Base-by-base conservation (phyloP, 2,888 invertebrate species). In the Chymomyza amoena region DNA sequence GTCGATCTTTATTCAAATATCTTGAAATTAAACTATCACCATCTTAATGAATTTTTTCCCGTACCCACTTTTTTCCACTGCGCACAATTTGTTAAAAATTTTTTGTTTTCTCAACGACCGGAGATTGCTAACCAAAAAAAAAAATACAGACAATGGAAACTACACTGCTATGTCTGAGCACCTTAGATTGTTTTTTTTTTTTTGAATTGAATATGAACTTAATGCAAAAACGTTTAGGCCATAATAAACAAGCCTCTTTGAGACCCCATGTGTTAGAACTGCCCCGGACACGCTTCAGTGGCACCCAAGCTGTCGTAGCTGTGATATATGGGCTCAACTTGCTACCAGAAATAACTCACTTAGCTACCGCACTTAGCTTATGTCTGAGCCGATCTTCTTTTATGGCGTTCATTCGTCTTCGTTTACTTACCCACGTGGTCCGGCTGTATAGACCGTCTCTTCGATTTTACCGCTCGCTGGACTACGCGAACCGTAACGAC, bases 381-480 rank as follows among this genome's bases (percentile, higher is more conserved):
- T 63, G 63, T 52, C 32, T 63, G 28, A 63, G 16, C 39, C 18
- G 18, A 63, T 28, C 54, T 51, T 52, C 54, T 45, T 61, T 45
- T 25, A 4, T 50, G n/a, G 18, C 39, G 15, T 45, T 52, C 32
- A 13, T 54, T 67, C 7, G 72, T 68, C 64, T 78, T 72, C 61
- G 66, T 61, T 69, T 79, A 88, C 93, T 93, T 87, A 94, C 92
- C 96, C 96, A 90, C 95, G 93, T 73, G 95, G 94, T 69, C 96
- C 96, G 56, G 96, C 95, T 9, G 96, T 95, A 89, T 96, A 96
- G 57, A 94, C 93, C 4, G 95, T 95, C 87, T 95, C 94, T 84
- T 95, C 95, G 64, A 95, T 93, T 62, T 93, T 93, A 66, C 95
- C 95, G 76, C 94, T 94, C 73, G 93, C 94, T n/a, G 96, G 95